phyloP scores from a whole-genome alignment of 2,888 invertebrate species.

The Pinctada fucata region DNA sequence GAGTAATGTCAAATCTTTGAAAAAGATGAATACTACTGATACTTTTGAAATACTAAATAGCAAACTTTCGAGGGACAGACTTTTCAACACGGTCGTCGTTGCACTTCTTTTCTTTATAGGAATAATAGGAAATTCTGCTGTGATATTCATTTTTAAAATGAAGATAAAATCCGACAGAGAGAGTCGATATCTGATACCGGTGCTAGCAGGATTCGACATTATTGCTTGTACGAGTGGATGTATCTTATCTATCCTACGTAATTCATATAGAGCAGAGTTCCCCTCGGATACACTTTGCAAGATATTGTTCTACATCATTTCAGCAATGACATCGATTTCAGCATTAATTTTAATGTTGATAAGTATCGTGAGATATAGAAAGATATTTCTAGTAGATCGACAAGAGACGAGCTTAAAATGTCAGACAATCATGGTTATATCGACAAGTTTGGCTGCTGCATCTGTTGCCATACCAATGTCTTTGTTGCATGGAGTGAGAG shows the following conservation, averaged over 20 bases:
- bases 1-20: no score
- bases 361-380: no score
- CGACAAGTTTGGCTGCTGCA: no score
- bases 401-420: no score
- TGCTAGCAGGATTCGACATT: slow-evolving; percentile 4
- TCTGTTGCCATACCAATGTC: no score
- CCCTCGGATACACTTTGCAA: slow-evolving; percentile 7
- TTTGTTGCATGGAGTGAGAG: no score
- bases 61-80: no score
- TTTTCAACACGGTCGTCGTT: slow-evolving; percentile 5
- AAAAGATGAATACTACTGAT: no score
- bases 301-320: slow-evolving; percentile 1
- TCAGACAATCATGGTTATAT: no score
- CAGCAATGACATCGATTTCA: slow-evolving; percentile 8
- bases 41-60: no score
- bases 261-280: slow-evolving; percentile 9
- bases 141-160: slow-evolving; percentile 2
- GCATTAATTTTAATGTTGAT: background rate
- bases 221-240: background rate
- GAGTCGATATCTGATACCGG: slow-evolving; percentile 3
- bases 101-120: slow-evolving; percentile 1
- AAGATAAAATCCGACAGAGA: slow-evolving; percentile 8
- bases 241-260: slow-evolving; percentile 1
- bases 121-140: slow-evolving; percentile 3
- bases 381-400: no score